A percentile compares a stretch with the other conserved stretches of the same genome.
phyloP scores from a whole-genome alignment of 2,113 vertebrate species.

The Equus quagga region DNA sequence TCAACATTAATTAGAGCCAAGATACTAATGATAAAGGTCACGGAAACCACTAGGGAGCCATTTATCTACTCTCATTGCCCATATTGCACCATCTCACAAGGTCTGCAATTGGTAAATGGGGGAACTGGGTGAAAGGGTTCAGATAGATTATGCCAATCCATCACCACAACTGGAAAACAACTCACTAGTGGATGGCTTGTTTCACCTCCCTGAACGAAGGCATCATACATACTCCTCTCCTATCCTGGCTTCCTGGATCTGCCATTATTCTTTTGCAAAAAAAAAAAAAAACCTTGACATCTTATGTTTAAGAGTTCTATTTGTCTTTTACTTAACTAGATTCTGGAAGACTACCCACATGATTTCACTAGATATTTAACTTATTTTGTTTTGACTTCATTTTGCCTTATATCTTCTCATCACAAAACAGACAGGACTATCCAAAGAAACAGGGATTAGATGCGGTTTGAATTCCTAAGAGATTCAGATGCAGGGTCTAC shows the following conservation, averaged over 20 bases:
- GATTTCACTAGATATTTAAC: background rate
- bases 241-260: background rate
- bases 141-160: background rate
- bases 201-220: background rate
- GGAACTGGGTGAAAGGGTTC: background rate
- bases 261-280: background rate
- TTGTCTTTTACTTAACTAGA: background rate
- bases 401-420: background rate
- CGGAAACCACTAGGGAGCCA: background rate
- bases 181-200: too few species aligned
- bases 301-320: background rate
- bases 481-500: background rate
- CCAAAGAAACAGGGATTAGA: background rate
- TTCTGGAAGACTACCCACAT: background rate
- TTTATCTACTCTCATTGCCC: background rate
- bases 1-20: conserved; percentile 19
- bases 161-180: background rate
- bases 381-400: background rate
- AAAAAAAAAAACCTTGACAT: background rate
- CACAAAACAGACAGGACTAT: background rate
- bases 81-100: background rate
- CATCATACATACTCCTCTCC: background rate
- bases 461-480: background rate
- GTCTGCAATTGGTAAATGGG: background rate
- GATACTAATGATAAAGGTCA: background rate